Base-by-base conservation (phyloP, 2,113 vertebrate genomes). In the Pelmatolapia mariae region DNA sequence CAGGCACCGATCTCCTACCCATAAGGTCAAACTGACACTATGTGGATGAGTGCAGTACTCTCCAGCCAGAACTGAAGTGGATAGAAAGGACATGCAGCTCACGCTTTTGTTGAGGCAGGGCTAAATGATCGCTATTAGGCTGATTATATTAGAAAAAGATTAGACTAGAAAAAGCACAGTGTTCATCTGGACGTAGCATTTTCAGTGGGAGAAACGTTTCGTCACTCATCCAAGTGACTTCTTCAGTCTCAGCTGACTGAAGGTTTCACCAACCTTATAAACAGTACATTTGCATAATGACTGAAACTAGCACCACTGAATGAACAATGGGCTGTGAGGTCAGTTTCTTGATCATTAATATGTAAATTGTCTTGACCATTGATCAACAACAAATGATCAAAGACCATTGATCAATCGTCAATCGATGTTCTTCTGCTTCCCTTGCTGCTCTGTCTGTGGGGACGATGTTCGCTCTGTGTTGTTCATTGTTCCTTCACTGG, bases 21-120 rank as follows among this genome's bases (percentile, higher is more conserved):
- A 59, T 88, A 86, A 88, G 92, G 94, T 95, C 94, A 92, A 91
- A 89, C 84, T 89, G 90, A 94, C 93, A 87, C 89, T 84, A 68
- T 24, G 81, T 63, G 81, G 73, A 89, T 36, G 40, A 57, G 81
- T 36, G 19, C n/a, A 5, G n/a, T 33, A 24, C 53, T 84, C 88
- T 80, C 50, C 43, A 50, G 24, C 45, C 59, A 86, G 84, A 92
- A 36, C 18, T 47, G 16, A 31, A 87, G 73, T 2, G 5, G 63
- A 87, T 82, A 89, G 90, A 88, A 40, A 56, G n/a, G 63, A 83
- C 19, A 26, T 4, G 1, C 2, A 33, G 71, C 40, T 38, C 24
- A 43, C 43, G 7, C 6, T 12, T n/a, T 31, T 26, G 15, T 16
- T 29, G 80, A 47, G 9, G 16, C 5, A 15, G 13, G 66, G 54